phyloP scores from a whole-genome alignment of 2,113 vertebrate genomes.

The Chunga burmeisteri region DNA sequence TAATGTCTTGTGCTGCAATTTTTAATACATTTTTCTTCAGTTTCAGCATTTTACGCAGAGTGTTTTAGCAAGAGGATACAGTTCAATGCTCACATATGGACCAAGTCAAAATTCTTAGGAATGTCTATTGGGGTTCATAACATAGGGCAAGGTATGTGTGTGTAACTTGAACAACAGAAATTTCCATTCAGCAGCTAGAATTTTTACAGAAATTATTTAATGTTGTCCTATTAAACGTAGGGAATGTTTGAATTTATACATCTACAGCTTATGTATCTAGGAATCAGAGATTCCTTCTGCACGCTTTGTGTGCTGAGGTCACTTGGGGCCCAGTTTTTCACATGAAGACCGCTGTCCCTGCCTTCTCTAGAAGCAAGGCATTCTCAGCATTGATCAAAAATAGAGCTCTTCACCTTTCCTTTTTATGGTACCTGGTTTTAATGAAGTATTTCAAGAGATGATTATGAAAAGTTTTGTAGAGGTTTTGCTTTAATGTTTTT shows the following conservation, averaged over 20 bases:
- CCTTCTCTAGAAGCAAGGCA: neutral
- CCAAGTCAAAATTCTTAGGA: slow-evolving; percentile 97
- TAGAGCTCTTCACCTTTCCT: neutral
- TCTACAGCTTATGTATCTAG: neutral
- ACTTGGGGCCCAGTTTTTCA: neutral
- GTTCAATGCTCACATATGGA: slow-evolving; percentile 99
- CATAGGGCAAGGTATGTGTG: slow-evolving; percentile 91
- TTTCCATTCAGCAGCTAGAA: neutral
- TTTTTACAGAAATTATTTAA: neutral
- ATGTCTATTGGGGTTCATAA: slow-evolving; percentile 99
- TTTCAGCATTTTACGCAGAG: slow-evolving; percentile 99
- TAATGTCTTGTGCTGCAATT: neutral
- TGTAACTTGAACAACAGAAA: neutral
- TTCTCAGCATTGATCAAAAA: neutral
- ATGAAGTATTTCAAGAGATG: neutral
- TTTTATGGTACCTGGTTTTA: neutral
- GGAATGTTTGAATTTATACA: neutral
- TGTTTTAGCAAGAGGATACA: slow-evolving; percentile 96
- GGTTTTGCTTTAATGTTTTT: neutral
- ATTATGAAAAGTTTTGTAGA: neutral
- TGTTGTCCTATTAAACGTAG: neutral
- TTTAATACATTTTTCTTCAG: slow-evolving; percentile 68
- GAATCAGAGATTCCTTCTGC: neutral
- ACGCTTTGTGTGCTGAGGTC: neutral
- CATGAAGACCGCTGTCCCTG: neutral